Evolutionary conservation across 2,888 invertebrate species (phyloP), one percentile per base, ranked within the genome.

Genomic region (Latrodectus hesperus): DNA sequence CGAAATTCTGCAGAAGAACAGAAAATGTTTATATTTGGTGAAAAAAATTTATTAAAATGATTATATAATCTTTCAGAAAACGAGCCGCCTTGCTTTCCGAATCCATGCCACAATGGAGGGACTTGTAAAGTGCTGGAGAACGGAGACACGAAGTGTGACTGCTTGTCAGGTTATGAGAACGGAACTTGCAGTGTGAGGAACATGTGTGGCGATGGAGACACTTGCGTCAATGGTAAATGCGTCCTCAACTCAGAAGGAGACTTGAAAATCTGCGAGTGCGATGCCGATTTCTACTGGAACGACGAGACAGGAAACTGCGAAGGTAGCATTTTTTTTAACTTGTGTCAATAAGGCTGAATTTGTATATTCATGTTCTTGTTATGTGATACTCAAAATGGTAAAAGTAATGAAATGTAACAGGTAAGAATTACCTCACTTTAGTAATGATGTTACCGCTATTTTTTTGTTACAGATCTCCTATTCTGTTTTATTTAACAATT

Each of bases 91-190:
- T 86, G 86, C 17, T 70, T 81, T n/a, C 86, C 80, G 8, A 85
- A 85, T 70, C 85, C 85, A 1, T 86, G 86, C 16, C 64, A 52
- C 16, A 81, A 81, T 10, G 71, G 71, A 5, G 83, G 83, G n/a
- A 72, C 52, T 5, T 86, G 86, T 51, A 38, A 9, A 0, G 11
- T 0, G 1, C 14, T 17, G 8, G 67, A 11, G 4, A 38, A 12
- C 0, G 52, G 26, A n/a, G 76, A 77, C 22, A 11, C 10, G 17
- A 51, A 22, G 4, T 86, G 86, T 16, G 49, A 64, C 0, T 86
- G 86, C 17, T 11, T 11, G 4, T 16, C 2, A 3, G 81, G 79
- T 12, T 86, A 72, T 16, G 81, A 79, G 17, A 80, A 80, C 0
- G 12, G 14, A 0, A 17, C 22, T 10, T 86, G 86, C 17, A 60